phyloP scores from a whole-genome alignment of 2,113 vertebrate species.

The Festucalex cinctus region DNA sequence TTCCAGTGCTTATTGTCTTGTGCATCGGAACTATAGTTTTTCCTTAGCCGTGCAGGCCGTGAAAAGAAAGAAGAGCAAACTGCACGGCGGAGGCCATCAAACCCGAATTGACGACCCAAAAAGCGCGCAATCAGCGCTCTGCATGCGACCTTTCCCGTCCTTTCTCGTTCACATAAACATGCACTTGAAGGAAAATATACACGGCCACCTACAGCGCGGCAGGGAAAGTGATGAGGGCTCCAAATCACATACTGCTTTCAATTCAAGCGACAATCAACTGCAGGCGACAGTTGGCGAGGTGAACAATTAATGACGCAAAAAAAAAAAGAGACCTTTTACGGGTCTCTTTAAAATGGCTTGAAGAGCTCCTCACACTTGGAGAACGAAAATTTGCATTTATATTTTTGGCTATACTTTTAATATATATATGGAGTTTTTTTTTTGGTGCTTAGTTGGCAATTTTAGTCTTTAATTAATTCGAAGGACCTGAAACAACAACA shows the following conservation, averaged over 20 bases:
- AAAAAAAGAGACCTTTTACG: not conserved
- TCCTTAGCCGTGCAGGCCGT: constrained; percentile 28
- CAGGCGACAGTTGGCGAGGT: not conserved
- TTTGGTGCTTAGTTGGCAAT: too few relatives aligned
- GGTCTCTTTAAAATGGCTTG: not conserved
- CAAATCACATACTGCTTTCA: constrained; percentile 68
- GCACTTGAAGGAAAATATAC: constrained; percentile 91
- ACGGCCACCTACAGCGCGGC: constrained; percentile 90
- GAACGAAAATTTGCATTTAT: not conserved
- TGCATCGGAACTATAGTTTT: constrained; percentile 3
- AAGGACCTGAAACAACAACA: too few relatives aligned
- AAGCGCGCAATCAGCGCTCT: constrained; percentile 77
- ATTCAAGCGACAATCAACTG: constrained; percentile 61
- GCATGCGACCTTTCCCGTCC: constrained; percentile 89
- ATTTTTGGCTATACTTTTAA: too few relatives aligned
- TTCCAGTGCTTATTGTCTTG: constrained; percentile 4
- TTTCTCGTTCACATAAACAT: constrained; percentile 93
- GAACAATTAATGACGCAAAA: not conserved
- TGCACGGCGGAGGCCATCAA: constrained; percentile 66
- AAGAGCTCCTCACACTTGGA: not conserved
- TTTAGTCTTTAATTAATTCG: too few relatives aligned
- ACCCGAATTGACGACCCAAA: constrained; percentile 51
- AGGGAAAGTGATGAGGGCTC: constrained; percentile 74
- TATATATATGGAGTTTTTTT: too few relatives aligned
- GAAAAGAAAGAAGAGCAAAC: constrained; percentile 49